A percentile compares a stretch with the other conserved stretches of the same genome.
Conservation (phyloP, 1,140 invertebrate genomes). For the Drosophila ogumai region DNA sequence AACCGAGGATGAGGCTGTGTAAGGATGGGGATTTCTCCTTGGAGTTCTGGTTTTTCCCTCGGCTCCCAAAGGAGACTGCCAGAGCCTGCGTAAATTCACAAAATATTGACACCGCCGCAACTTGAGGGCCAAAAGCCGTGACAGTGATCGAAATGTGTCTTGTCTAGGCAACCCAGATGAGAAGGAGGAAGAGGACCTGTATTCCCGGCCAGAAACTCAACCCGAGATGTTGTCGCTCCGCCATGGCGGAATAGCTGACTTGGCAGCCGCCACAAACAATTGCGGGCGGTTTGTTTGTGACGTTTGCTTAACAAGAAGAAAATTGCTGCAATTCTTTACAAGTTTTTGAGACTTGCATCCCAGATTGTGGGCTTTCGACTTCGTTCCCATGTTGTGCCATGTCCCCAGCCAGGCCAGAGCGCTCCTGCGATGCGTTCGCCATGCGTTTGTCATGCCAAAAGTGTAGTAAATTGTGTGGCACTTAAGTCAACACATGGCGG, state of each 20-base stretch:
- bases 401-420: slow-evolving; percentile 2
- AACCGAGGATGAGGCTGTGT: slow-evolving; percentile 27
- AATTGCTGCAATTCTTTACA: slow-evolving; percentile 84
- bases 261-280: slow-evolving; percentile 57
- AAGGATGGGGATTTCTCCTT: slow-evolving; percentile 1
- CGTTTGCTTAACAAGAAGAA: slow-evolving; percentile 84
- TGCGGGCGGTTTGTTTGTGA: slow-evolving; percentile 83
- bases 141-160: slow-evolving; percentile 85
- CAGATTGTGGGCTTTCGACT: slow-evolving; percentile 27
- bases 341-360: slow-evolving; percentile 61
- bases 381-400: slow-evolving; percentile 45
- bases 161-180: slow-evolving; percentile 43
- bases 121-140: slow-evolving; percentile 63
- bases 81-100: slow-evolving; percentile 82
- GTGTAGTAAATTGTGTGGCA: slow-evolving; percentile 83
- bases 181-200: slow-evolving; percentile 16
- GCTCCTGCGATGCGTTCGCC: slow-evolving; percentile 70
- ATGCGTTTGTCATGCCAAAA: slow-evolving; percentile 84
- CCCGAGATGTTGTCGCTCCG: slow-evolving; percentile 39
- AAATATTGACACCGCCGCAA: slow-evolving; percentile 80
- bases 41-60: slow-evolving; percentile 27
- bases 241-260: slow-evolving; percentile 11
- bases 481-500: slow-evolving; percentile 80
- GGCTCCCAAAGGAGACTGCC: slow-evolving; percentile 7
- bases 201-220: slow-evolving; percentile 11